Evolutionary conservation across 2,888 invertebrate genomes (phyloP).

Genomic region (Polymixis lichenea): DNA sequence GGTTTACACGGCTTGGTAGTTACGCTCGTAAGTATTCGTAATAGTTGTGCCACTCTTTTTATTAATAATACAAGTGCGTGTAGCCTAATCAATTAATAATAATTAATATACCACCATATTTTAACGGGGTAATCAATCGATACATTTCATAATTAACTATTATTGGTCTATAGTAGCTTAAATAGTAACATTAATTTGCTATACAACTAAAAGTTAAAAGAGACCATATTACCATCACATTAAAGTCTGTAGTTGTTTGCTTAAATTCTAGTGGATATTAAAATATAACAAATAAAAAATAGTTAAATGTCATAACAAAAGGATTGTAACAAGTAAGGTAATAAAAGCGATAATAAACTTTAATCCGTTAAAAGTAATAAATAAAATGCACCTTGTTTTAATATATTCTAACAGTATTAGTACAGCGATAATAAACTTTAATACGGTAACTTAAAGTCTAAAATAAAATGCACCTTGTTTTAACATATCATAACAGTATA

Average conservation of each 20-base stretch:
- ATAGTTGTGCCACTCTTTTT: slow-evolving; percentile 13
- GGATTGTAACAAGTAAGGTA: slow-evolving; percentile 48
- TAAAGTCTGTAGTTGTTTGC: slow-evolving; percentile 33
- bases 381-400: slow-evolving; percentile 41
- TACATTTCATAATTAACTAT: slow-evolving; percentile 32
- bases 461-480: slow-evolving; percentile 52
- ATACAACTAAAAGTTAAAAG: slow-evolving; percentile 35
- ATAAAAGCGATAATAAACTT: slow-evolving; percentile 51
- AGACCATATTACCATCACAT: slow-evolving; percentile 41
- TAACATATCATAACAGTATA: slow-evolving; percentile 37
- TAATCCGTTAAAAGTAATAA: slow-evolving; percentile 36
- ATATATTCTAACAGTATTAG: slow-evolving; percentile 7
- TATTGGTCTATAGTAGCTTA: slow-evolving; percentile 43
- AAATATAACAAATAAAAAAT: slow-evolving; percentile 44
- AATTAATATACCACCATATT: slow-evolving; percentile 22
- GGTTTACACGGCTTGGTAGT: not conserved
- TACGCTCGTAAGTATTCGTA: not conserved
- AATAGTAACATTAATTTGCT: slow-evolving; percentile 29
- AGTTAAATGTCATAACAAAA: slow-evolving; percentile 30
- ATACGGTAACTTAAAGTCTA: slow-evolving; percentile 35
- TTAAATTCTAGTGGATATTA: slow-evolving; percentile 24
- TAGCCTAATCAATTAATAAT: slow-evolving; percentile 33
- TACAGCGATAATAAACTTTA: slow-evolving; percentile 50
- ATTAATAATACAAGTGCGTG: slow-evolving; percentile 11
- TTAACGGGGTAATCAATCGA: slow-evolving; percentile 28